Percentiles rank a stretch among this genome's conserved stretches.
Conservation (phyloP, 2,888 invertebrate species). For the Diarsia brunnea region DNA sequence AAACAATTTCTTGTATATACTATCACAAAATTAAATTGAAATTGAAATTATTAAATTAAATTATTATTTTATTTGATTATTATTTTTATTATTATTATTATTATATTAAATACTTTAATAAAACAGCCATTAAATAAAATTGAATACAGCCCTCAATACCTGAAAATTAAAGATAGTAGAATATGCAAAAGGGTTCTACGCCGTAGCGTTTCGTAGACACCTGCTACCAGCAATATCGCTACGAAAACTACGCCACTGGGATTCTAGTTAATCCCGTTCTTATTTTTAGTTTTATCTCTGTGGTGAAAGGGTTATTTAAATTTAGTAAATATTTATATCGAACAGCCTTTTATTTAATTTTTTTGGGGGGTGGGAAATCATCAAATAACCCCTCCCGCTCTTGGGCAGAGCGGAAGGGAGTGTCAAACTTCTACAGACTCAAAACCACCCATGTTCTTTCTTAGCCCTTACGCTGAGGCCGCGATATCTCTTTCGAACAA, state of each 20-base stretch:
- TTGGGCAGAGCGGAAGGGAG: too few species aligned
- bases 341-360: too few species aligned
- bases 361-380: too few species aligned
- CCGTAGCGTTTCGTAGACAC: constrained; percentile 64
- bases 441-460: too few species aligned
- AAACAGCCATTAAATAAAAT: constrained; percentile 15
- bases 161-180: constrained; percentile 48
- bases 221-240: constrained; percentile 64
- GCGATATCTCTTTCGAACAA: too few species aligned
- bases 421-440: too few species aligned
- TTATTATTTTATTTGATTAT: too few species aligned
- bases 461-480: too few species aligned
- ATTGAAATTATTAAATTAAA: too few species aligned
- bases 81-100: too few species aligned
- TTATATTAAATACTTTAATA: too few species aligned
- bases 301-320: constrained; percentile 29
- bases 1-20: not conserved
- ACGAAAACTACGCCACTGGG: constrained; percentile 61
- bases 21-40: not conserved
- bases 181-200: constrained; percentile 67
- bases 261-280: constrained; percentile 50
- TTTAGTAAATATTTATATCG: constrained; percentile 7
- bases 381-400: too few species aligned
- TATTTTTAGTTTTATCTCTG: constrained; percentile 48
- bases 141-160: constrained; percentile 5